phyloP scores from a whole-genome alignment of 2,113 vertebrate genomes.

The Sapayoa aenigma region DNA sequence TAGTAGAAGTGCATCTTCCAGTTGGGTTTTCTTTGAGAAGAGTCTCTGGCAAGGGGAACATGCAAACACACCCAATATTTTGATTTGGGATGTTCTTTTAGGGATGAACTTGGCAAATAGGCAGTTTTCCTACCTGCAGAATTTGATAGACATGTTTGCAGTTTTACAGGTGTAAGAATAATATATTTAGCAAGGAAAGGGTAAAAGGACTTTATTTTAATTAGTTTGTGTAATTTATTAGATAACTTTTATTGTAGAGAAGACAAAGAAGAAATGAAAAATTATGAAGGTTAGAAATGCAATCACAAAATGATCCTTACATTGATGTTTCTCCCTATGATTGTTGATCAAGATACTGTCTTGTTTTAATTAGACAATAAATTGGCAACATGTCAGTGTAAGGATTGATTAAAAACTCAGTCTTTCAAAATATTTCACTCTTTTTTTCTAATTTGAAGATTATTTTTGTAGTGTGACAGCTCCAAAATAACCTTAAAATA shows the following conservation, averaged over 20 bases:
- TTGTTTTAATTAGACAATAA: conserved; percentile 52
- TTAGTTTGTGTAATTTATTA: not conserved
- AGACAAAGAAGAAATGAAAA: not conserved
- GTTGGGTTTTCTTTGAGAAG: not conserved
- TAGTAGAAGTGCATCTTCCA: not conserved
- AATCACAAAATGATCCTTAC: conserved; percentile 22
- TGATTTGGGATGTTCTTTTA: not conserved
- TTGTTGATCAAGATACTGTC: conserved; percentile 35
- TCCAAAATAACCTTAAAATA: not conserved
- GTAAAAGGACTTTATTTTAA: not conserved
- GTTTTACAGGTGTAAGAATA: not conserved
- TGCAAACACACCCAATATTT: not conserved
- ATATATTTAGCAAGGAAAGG: not conserved
- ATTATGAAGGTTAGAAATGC: conserved; percentile 2
- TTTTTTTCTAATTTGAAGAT: not conserved
- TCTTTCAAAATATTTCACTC: not conserved
- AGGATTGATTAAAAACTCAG: conserved; percentile 26
- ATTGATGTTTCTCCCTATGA: conserved; percentile 36
- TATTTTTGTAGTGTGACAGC: not conserved
- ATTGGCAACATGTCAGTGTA: conserved; percentile 6
- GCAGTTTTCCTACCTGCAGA: not conserved
- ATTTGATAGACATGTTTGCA: not conserved
- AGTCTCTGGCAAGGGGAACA: accelerated
- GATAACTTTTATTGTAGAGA: not conserved
- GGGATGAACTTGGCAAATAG: not conserved